phyloP scores from a whole-genome alignment of 1,140 invertebrate species.

The Saxidomus purpurata region DNA sequence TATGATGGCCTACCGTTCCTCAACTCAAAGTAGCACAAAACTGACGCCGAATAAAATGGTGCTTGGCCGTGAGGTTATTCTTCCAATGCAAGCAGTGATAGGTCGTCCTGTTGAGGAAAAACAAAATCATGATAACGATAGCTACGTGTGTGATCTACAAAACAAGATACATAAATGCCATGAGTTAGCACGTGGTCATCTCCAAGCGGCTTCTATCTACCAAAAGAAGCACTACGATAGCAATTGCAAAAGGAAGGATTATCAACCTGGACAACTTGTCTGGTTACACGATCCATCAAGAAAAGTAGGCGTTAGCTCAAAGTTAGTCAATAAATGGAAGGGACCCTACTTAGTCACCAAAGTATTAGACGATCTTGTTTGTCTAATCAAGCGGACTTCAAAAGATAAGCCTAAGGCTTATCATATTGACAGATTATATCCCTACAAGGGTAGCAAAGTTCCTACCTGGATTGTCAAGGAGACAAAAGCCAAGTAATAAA shows the following conservation, averaged over 20 bases:
- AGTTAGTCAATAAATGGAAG: background rate
- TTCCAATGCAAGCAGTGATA: constrained; percentile 30
- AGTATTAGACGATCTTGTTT: background rate
- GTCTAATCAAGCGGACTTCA: background rate
- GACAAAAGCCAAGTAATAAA: background rate
- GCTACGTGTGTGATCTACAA: background rate
- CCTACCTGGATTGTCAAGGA: background rate
- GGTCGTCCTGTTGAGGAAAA: background rate
- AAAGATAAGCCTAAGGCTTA: background rate
- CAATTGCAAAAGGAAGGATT: background rate
- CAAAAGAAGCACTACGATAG: background rate
- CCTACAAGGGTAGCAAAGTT: background rate
- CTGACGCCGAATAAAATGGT: constrained; percentile 40
- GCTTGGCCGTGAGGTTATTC: background rate
- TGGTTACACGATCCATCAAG: constrained; percentile 32
- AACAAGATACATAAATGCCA: background rate
- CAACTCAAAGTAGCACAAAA: background rate
- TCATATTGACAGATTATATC: constrained; percentile 16
- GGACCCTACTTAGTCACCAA: background rate
- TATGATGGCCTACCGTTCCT: constrained; percentile 38
- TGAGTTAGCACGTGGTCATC: background rate
- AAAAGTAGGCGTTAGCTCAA: background rate
- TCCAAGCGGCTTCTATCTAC: background rate
- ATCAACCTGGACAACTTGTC: background rate
- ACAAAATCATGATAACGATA: background rate